These are phyloP conservation scores for Clivina fossor DNA, from an alignment of 2,888 invertebrate species.

Conservation along the genomic window DNA sequence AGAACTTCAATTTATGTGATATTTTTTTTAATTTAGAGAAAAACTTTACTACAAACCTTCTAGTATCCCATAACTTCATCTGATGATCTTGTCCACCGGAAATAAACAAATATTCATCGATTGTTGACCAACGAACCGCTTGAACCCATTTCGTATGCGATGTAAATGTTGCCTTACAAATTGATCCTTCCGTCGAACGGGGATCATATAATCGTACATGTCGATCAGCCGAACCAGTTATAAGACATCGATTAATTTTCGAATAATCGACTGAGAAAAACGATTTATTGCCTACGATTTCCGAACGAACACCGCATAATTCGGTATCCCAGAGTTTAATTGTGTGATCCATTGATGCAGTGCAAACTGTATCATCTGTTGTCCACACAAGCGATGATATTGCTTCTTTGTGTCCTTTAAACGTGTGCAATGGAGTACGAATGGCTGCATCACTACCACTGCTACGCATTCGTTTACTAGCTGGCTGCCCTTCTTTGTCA, in stretches of 20 bases:
- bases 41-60: constrained; percentile 78
- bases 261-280: constrained; percentile 88
- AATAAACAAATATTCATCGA: constrained; percentile 80
- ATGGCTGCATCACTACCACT: constrained; percentile 61
- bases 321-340: constrained; percentile 93
- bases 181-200: constrained; percentile 80
- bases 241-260: constrained; percentile 67
- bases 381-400: constrained; percentile 86
- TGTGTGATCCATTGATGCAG: constrained; percentile 95
- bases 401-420: constrained; percentile 91
- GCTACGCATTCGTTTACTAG: constrained; percentile 62
- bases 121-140: constrained; percentile 84
- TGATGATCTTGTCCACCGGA: constrained; percentile 90
- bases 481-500: constrained; percentile 60
- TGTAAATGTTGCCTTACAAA: constrained; percentile 85
- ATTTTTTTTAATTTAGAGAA: neutral
- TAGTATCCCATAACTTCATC: constrained; percentile 94
- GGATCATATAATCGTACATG: constrained; percentile 92
- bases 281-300: constrained; percentile 86
- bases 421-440: constrained; percentile 78
- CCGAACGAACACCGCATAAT: constrained; percentile 78
- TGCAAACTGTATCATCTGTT: constrained; percentile 73
- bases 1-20: neutral
- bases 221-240: constrained; percentile 89
- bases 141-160: constrained; percentile 93